These are phyloP conservation scores for Pammene fasciana DNA, from an alignment of 2,888 invertebrate genomes.

Conservation along the genomic window DNA sequence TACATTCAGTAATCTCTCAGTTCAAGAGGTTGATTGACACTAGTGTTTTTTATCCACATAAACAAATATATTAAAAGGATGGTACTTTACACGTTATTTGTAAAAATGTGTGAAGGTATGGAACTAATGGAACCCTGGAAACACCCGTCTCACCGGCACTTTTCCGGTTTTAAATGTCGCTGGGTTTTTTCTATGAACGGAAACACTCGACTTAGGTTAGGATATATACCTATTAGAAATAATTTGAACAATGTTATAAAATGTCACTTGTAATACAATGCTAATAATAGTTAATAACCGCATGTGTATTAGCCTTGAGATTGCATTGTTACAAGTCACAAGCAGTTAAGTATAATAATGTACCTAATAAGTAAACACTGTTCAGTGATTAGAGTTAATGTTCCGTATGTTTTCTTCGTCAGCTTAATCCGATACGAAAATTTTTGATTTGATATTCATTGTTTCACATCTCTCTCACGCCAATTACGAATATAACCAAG, in stretches of 20 bases:
- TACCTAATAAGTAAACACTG: slow-evolving; percentile 11
- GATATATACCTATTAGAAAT: slow-evolving; percentile 7
- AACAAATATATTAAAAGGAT: too few species aligned
- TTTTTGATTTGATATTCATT: too few species aligned
- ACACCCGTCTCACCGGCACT: too few species aligned
- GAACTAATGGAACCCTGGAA: too few species aligned
- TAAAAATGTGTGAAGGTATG: too few species aligned
- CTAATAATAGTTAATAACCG: slow-evolving; percentile 37
- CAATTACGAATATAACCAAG: too few species aligned
- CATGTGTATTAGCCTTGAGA: slow-evolving; percentile 30
- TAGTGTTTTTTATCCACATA: too few species aligned
- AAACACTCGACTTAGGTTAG: not conserved
- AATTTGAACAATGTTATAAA: slow-evolving; percentile 33
- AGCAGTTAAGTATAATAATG: slow-evolving; percentile 9
- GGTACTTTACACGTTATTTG: too few species aligned
- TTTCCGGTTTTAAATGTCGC: not conserved
- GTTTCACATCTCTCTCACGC: too few species aligned
- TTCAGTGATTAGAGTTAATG: slow-evolving; percentile 1
- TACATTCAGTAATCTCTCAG: too few species aligned
- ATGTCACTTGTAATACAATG: slow-evolving; percentile 31
- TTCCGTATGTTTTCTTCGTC: slow-evolving; percentile 2
- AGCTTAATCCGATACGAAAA: too few species aligned
- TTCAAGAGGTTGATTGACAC: too few species aligned
- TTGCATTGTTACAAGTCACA: slow-evolving; percentile 19
- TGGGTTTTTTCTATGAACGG: not conserved